Conservation (phyloP, 2,113 vertebrate genomes). For the Pomatorhinus ruficollis region DNA sequence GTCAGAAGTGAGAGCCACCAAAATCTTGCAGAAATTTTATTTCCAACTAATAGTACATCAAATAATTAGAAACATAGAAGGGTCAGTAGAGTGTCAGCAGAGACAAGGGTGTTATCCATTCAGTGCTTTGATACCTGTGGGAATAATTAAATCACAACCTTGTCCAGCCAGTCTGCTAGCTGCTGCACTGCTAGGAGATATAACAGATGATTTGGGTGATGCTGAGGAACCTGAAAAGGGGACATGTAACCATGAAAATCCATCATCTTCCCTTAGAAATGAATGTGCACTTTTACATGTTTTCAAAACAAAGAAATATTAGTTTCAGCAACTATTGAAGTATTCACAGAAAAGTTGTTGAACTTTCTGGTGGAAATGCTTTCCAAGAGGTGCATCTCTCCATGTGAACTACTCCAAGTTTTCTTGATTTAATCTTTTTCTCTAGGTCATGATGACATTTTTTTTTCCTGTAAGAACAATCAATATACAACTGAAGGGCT, state of each 20-base stretch:
- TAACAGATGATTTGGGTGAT: constrained; percentile 84
- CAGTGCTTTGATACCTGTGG: constrained; percentile 82
- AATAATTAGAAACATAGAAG: constrained; percentile 20
- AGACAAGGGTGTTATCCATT: constrained; percentile 52
- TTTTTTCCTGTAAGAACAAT: not conserved
- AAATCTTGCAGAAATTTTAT: constrained; percentile 10
- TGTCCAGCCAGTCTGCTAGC: constrained; percentile 89
- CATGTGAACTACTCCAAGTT: not conserved
- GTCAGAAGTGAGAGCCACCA: constrained; percentile 1
- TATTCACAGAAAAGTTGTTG: not conserved
- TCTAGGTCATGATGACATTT: not conserved
- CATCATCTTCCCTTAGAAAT: not conserved
- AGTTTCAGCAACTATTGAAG: not conserved
- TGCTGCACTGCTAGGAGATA: constrained; percentile 87
- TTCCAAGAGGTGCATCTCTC: not conserved
- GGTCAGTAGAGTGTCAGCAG: constrained; percentile 71
- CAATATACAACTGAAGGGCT: not conserved
- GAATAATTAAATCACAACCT: constrained; percentile 85
- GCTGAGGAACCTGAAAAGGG: constrained; percentile 87
- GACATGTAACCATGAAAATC: constrained; percentile 72
- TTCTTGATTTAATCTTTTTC: not conserved
- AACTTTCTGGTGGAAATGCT: not conserved
- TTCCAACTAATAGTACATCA: constrained; percentile 41
- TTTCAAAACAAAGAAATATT: not conserved
- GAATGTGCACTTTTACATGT: not conserved